These are phyloP conservation scores for Dolichallabes microphthalmus DNA, from an alignment of 2,113 vertebrate genomes.

Conservation along the genomic window DNA sequence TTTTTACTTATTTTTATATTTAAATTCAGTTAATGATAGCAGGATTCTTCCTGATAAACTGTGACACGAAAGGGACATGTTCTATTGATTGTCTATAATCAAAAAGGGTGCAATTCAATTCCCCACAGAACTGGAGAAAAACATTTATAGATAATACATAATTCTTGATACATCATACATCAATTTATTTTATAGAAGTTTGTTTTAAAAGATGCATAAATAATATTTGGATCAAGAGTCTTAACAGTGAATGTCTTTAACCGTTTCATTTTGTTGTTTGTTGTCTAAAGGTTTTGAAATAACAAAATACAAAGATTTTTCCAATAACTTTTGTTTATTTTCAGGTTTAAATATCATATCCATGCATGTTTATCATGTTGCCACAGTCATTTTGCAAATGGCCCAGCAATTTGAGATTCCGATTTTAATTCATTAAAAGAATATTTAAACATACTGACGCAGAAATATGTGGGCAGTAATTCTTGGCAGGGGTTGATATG, in stretches of 20 bases:
- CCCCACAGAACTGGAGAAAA: background rate
- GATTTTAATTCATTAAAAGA: background rate
- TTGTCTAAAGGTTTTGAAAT: background rate
- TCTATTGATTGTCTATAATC: background rate
- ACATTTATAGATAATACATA: background rate
- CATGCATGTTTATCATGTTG: background rate
- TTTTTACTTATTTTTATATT: background rate
- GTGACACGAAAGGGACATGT: background rate
- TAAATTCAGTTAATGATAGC: background rate
- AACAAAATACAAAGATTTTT: background rate
- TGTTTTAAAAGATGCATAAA: background rate
- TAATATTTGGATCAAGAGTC: background rate
- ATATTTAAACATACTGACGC: background rate
- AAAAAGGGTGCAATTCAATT: background rate
- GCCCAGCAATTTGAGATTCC: background rate
- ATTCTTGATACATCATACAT: background rate
- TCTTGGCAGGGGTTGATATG: constrained; percentile 74
- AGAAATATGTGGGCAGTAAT: constrained; percentile 51
- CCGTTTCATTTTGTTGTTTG: too few species aligned
- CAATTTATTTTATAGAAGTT: background rate
- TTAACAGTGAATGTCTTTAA: background rate
- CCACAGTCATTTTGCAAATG: background rate
- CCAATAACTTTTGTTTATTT: background rate
- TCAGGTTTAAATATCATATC: background rate
- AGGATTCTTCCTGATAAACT: background rate